Conservation (phyloP, 2,113 vertebrate genomes). For the Cyprinodon variegatus region DNA sequence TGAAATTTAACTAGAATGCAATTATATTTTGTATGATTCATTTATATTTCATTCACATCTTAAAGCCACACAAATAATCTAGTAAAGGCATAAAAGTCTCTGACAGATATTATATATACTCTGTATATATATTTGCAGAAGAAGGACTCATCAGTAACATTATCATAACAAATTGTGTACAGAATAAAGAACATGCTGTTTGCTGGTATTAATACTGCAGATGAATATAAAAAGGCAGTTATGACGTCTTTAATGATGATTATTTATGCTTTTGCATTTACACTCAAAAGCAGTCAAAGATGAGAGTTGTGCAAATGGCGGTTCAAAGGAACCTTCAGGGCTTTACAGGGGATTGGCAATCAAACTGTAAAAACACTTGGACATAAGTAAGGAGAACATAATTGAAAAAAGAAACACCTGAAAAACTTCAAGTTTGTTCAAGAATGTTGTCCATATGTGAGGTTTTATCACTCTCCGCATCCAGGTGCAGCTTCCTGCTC, state of each 20-base stretch:
- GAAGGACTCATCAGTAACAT: no score
- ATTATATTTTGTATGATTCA: slow-evolving; percentile 1
- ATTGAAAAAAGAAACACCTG: background rate
- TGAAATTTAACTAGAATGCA: background rate
- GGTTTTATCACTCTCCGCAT: background rate
- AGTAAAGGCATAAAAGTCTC: background rate
- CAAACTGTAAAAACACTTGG: background rate
- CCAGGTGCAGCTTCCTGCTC: slow-evolving; percentile 5
- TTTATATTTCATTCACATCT: slow-evolving; percentile 1
- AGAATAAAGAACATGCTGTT: slow-evolving; percentile 15
- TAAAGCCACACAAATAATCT: background rate
- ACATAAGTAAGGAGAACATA: background rate
- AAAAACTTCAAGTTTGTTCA: no score
- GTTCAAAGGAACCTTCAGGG: background rate
- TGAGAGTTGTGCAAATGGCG: background rate
- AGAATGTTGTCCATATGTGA: background rate
- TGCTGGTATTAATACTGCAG: slow-evolving; percentile 7
- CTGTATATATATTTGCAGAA: no score
- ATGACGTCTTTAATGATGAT: slow-evolving; percentile 2
- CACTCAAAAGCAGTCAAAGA: background rate
- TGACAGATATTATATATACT: background rate
- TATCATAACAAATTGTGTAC: background rate
- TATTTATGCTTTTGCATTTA: background rate
- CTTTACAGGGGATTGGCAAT: background rate
- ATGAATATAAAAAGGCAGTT: background rate